phyloP scores from a whole-genome alignment of 2,888 invertebrate genomes.

The Plagodis dolabraria region DNA sequence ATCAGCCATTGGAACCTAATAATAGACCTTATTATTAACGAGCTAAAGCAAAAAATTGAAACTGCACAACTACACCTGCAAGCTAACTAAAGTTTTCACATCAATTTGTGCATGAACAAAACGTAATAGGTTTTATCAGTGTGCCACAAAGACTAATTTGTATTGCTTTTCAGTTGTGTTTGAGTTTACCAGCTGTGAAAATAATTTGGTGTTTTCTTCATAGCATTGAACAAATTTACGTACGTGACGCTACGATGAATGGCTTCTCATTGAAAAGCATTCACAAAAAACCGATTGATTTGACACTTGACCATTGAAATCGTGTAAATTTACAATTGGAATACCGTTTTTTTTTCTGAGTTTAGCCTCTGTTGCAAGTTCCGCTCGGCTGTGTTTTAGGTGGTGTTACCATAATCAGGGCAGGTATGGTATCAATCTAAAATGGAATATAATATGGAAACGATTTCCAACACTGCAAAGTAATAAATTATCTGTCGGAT shows the following conservation, averaged over 20 bases:
- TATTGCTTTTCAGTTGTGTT: constrained; percentile 1
- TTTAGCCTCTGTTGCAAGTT: constrained; percentile 46
- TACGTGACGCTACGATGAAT: constrained; percentile 61
- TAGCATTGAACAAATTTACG: constrained; percentile 48
- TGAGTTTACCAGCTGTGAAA: constrained; percentile 22
- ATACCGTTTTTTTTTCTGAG: constrained; percentile 45
- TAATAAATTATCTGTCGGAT: too few species aligned
- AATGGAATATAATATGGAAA: too few species aligned
- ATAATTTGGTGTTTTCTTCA: constrained; percentile 32
- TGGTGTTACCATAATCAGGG: constrained; percentile 3
- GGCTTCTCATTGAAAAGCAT: constrained; percentile 49
- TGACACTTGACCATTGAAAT: constrained; percentile 48
- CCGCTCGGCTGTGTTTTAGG: constrained; percentile 16
- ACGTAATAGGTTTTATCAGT: constrained; percentile 16
- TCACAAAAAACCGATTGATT: constrained; percentile 59
- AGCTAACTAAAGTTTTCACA: constrained; percentile 13
- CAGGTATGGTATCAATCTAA: not conserved
- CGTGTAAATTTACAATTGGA: constrained; percentile 39
- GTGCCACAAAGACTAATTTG: constrained; percentile 27
- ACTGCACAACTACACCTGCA: constrained; percentile 2
- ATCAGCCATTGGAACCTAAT: constrained; percentile 10
- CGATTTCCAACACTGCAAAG: too few species aligned
- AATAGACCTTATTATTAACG: constrained; percentile 22
- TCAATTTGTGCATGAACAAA: constrained; percentile 11
- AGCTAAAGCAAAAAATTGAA: constrained; percentile 15